Conservation (phyloP, 2,888 invertebrate species). For the Drepana falcataria region DNA sequence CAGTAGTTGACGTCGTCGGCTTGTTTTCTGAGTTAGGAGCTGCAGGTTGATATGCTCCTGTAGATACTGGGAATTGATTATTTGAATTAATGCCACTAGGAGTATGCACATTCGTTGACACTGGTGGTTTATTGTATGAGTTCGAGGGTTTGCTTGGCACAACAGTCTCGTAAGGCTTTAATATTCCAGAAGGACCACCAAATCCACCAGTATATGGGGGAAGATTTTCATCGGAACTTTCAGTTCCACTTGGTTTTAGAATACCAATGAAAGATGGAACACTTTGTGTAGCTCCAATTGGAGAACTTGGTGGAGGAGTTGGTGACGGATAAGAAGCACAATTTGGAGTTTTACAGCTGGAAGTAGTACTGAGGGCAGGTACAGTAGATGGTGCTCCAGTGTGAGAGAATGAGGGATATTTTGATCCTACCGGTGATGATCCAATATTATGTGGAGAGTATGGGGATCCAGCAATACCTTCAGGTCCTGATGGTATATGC, state of each 20-base stretch:
- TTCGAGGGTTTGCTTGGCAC: neutral
- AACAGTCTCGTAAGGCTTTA: constrained; percentile 41
- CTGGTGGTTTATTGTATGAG: constrained; percentile 6
- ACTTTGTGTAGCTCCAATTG: neutral
- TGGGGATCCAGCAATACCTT: neutral
- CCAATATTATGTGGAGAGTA: neutral
- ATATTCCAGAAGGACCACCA: constrained; percentile 42
- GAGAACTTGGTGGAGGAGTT: neutral
- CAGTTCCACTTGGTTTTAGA: constrained; percentile 10
- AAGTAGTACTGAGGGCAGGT: constrained; percentile 6
- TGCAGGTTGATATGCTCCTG: constrained; percentile 2
- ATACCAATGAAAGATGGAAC: neutral
- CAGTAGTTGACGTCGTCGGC: neutral
- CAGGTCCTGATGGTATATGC: neutral
- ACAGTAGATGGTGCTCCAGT: constrained; percentile 3
- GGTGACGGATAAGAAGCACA: constrained; percentile 4
- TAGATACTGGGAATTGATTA: neutral
- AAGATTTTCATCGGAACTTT: constrained; percentile 19
- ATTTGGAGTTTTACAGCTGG: constrained; percentile 10
- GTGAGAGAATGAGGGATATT: neutral
- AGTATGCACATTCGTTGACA: neutral
- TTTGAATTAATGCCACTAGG: neutral
- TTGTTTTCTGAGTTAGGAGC: neutral
- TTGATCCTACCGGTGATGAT: neutral
- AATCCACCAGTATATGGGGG: constrained; percentile 41